Evolutionary conservation across 2,888 invertebrate genomes (phyloP), one percentile per base, ranked within the genome.

Genomic region (Xylocampa areola): DNA sequence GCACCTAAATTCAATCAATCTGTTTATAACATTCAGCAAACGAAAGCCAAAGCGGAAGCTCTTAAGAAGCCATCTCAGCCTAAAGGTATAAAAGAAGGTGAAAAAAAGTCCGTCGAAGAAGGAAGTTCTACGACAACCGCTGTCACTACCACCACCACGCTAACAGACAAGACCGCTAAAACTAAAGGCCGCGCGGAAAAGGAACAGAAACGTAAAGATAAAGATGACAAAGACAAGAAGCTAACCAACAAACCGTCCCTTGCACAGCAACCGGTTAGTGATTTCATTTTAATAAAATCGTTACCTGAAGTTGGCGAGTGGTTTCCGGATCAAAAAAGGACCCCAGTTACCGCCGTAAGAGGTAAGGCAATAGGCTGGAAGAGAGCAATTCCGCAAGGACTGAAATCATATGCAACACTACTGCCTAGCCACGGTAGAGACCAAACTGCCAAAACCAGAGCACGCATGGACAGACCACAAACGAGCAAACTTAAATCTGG

Each of bases 11-110:
- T 32, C 4, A 13, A 11, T 2, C 11, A 7, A 29, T 33, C 11
- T 16, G 5, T 61, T 47, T 8, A 30, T 37, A 0, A 55, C 6
- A 44, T 29, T 29, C 40, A 90, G 90, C 89, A 94, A 85, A 86
- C 92, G 0, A 95, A 94, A 85, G 95, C 94, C 3, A 95, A 95
- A 85, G 88, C 94, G 4, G 96, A 96, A 81, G 95, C 95, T 2
- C 84, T 95, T 0, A 95, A 91, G 70, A 91, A 94, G 70, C 89
- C 94, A 5, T 88, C 95, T 5, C 90, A 81, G 58, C 84, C 86
- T 0, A 90, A 90, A 51, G 29, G 77, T 0, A n/a, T 43, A 5
- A 90, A 89, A 62, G 89, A 88, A 10, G 75, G 57, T 0, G 92
- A 91, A 32, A 92, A 89, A 70, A 91, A 87, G 53, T 48, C 70